Percentiles rank a stretch among this genome's conserved stretches.
Evolutionary conservation across 2,113 vertebrate genomes (phyloP).

Genomic region (Clarias macrocephalus): DNA sequence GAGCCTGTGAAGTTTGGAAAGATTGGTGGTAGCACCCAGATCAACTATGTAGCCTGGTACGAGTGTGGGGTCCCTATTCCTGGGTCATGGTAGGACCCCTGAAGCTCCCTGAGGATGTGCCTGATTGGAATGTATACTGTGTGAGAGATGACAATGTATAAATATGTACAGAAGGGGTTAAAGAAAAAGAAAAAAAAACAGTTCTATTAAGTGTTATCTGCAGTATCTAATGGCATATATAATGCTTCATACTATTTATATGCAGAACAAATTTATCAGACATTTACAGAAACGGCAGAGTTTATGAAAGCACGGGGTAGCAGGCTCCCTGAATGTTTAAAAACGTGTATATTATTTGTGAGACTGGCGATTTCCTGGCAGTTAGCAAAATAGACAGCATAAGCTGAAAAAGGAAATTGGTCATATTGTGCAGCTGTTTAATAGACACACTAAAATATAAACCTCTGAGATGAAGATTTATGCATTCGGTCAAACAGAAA

Average conservation of each 20-base stretch:
- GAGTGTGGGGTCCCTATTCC: slow-evolving; percentile 95
- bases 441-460: not conserved
- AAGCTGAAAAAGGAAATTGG: not conserved
- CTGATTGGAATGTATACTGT: slow-evolving; percentile 38
- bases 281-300: slow-evolving; percentile 45
- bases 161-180: slow-evolving; percentile 37
- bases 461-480: not conserved
- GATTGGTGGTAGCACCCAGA: slow-evolving; percentile 87
- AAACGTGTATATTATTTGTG: slow-evolving; percentile 94
- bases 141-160: slow-evolving; percentile 22
- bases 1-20: slow-evolving; percentile 92
- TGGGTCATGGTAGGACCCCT: slow-evolving; percentile 87
- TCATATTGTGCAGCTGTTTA: not conserved
- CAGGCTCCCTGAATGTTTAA: slow-evolving; percentile 95
- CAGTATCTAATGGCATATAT: slow-evolving; percentile 23
- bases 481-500: not conserved
- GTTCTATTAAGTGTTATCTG: not conserved
- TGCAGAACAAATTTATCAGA: slow-evolving; percentile 19
- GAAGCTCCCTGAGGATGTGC: slow-evolving; percentile 33
- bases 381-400: not conserved
- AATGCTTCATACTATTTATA: slow-evolving; percentile 43
- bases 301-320: slow-evolving; percentile 82
- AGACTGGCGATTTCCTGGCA: slow-evolving; percentile 56
- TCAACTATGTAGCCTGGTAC: slow-evolving; percentile 93
- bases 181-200: not conserved